Evolutionary conservation across 2,797 vertebrate genomes (phyloP), one percentile per base, ranked within the genome.

Genomic region (Halcyon badia): DNA sequence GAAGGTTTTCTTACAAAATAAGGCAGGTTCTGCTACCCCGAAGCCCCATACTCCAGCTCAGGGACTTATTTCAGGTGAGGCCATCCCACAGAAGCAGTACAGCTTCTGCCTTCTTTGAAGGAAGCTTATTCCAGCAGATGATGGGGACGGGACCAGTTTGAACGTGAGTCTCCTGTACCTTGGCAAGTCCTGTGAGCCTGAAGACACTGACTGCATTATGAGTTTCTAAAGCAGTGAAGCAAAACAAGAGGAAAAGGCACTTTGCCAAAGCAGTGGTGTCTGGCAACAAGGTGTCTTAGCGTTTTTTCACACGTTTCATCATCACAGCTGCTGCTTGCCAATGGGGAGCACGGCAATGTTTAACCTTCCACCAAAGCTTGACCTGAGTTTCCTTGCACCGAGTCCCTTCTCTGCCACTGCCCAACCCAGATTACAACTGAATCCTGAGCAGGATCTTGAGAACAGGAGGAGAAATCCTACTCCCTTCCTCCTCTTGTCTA

Each of bases 281-380:
- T 35, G 62, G 68, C 82, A 72, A 69, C 39, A 42, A 3, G 9
- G 37, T 37, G 51, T 46, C 30, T 57, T 26, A 35, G 70, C 11
- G 48, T 11, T 84, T 77, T 72, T 72, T 65, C 85, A 89, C 75
- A 68, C 58, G 54, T 33, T 56, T n/a, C 52, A 9, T 16, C 60
- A 20, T 26, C 78, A 54, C 49, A 48, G 44, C 58, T 64, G 42
- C 80, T 62, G 58, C 61, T 71, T 60, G 30, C 22, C 69, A 54
- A 24, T 5, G 8, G 25, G 39, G 51, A 86, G 39, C 44, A 72
- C 0, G 1, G 56, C 26, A 22, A 49, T 0, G 0, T 44, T 69
- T 24, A 37, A 37, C 16, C 62, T 61, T 58, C 49, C 58, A 69
- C 19, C 54, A 77, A 73, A 85, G 33, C 28, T 3, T 28, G 20